Evolutionary conservation across 2,888 invertebrate genomes (phyloP).

Genomic region (Lordiphosa andalusiaca): DNA sequence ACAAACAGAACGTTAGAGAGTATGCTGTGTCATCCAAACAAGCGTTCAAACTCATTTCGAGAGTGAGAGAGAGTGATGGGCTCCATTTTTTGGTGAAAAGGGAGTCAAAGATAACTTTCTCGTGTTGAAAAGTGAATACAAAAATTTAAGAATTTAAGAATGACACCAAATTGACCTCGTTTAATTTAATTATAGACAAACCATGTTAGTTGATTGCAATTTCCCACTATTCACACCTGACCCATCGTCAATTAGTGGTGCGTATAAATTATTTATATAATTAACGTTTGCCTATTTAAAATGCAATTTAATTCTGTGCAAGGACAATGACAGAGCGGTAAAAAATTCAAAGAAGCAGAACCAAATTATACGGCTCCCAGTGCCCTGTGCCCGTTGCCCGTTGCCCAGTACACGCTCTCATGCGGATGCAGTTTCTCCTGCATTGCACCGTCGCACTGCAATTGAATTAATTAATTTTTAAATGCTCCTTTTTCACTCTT

Average conservation of each 20-base stretch:
- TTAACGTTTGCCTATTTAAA: conserved; percentile 34
- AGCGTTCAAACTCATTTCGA: no score
- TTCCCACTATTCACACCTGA: conserved; percentile 17
- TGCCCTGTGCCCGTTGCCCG: neutral
- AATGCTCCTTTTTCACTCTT: conserved; percentile 45
- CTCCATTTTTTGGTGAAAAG: no score
- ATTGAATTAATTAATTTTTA: conserved; percentile 67
- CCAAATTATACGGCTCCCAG: conserved; percentile 40
- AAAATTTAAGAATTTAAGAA: no score
- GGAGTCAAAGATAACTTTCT: no score
- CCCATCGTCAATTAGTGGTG: conserved; percentile 23
- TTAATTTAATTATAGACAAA: neutral
- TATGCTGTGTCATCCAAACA: no score
- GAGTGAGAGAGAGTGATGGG: no score
- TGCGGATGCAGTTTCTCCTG: conserved; percentile 10
- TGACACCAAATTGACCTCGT: conserved; percentile 6
- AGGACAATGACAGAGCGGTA: conserved; percentile 37
- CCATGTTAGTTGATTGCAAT: neutral
- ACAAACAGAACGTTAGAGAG: no score
- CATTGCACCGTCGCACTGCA: conserved; percentile 42
- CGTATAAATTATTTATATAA: conserved; percentile 36
- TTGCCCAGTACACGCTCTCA: conserved; percentile 14
- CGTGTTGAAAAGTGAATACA: no score
- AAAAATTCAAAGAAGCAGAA: conserved; percentile 26
- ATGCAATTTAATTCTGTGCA: conserved; percentile 37